These are phyloP conservation scores for Hystrix cristata DNA, from an alignment of 2,113 vertebrate genomes.

Conservation along the genomic window DNA sequence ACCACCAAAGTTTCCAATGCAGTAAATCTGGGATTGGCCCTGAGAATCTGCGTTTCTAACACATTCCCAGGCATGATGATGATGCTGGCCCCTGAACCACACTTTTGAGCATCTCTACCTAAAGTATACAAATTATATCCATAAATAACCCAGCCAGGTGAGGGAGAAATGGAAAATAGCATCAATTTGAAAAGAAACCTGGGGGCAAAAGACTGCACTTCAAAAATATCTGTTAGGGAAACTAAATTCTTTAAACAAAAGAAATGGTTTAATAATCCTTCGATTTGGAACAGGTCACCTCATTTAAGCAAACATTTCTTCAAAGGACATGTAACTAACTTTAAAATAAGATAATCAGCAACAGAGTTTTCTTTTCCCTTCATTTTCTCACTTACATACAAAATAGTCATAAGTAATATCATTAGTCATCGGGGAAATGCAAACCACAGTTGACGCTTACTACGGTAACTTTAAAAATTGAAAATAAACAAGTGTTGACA, in stretches of 20 bases:
- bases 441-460: neutral
- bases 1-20: neutral
- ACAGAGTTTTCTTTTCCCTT: neutral
- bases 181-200: neutral
- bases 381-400: neutral
- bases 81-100: neutral
- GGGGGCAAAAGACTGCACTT: neutral
- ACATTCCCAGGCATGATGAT: neutral
- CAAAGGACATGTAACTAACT: neutral
- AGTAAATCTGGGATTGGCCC: neutral
- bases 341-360: constrained; percentile 4
- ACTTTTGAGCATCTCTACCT: neutral
- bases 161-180: neutral
- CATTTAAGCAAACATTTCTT: neutral
- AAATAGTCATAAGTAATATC: neutral
- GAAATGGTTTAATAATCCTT: constrained; percentile 24
- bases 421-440: neutral
- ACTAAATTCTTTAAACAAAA: neutral
- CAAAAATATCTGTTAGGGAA: neutral
- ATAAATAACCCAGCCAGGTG: neutral
- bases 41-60: neutral
- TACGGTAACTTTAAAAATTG: neutral
- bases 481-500: neutral
- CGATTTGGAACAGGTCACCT: neutral
- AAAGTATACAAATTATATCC: neutral